A percentile compares a stretch with the other conserved stretches of the same genome.
Conservation (phyloP, 1,140 invertebrate genomes). For the Subanguina moxae region DNA sequence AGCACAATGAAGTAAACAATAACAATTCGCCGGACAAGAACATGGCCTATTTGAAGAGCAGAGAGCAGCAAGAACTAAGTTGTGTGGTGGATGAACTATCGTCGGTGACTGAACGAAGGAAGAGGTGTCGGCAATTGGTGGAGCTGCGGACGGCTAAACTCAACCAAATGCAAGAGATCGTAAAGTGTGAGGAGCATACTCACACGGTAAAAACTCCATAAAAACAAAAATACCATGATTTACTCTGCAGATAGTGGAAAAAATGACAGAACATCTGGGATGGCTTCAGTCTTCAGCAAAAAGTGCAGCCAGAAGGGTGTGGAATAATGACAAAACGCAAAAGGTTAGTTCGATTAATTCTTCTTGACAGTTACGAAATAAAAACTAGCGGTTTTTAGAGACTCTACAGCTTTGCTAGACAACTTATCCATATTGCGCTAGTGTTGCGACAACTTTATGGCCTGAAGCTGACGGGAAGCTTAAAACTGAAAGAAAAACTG, state of each 20-base stretch:
- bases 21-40: not conserved
- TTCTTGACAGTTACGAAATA: too few relatives aligned
- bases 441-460: not conserved
- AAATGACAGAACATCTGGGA: too few relatives aligned
- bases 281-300: too few relatives aligned
- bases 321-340: too few relatives aligned
- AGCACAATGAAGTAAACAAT: not conserved
- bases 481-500: constrained; percentile 3
- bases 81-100: not conserved
- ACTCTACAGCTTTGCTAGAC: constrained; percentile 1
- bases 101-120: not conserved
- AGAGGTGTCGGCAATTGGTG: not conserved
- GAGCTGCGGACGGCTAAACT: not conserved
- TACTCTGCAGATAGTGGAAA: too few relatives aligned
- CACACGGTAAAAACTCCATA: not conserved
- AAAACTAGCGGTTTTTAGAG: not conserved
- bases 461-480: not conserved
- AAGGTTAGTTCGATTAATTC: too few relatives aligned
- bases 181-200: constrained; percentile 1
- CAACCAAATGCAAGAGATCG: constrained; percentile 1
- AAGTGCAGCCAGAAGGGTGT: too few relatives aligned
- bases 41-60: not conserved
- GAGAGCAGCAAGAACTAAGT: not conserved
- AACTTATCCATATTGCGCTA: not conserved
- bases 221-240: too few relatives aligned